Base-by-base conservation (phyloP, 2,797 vertebrate species). In the Pempheris klunzingeri region DNA sequence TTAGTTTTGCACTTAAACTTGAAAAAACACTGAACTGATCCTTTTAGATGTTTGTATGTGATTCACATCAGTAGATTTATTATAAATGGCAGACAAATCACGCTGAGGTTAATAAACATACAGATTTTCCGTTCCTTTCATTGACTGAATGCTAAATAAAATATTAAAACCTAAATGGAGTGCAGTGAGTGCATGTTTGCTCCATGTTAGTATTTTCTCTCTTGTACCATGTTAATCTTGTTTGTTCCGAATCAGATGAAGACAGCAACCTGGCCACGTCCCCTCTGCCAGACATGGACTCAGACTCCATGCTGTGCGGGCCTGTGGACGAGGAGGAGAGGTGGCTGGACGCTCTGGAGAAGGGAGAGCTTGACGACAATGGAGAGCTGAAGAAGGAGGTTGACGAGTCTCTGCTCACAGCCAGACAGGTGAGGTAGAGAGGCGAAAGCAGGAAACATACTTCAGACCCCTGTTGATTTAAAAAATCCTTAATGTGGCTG, bases 381-480 rank as follows among this genome's bases (percentile, higher is more conserved):
- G 98, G 98, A 6, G 98, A 99, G 86, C 93, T 99, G 59, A 99
- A 98, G 91, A 98, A 98, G 82, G 97, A 99, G 81, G 94, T 97
- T 1, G 97, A 99, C 0, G 98, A 99, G 91, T 96, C 96, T 10
- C 87, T 99, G 74, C 96, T 99, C 47, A 99, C 98, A 0, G 96
- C 97, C 30, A 92, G 98, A 80, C 98, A 98, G 96, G 98, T 98
- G 79, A 88, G 49, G 15, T 57, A 4, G 8, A 46, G 46, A 43
- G 1, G 14, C 13, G 0, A 4, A 32, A 22, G 15, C 20, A 13
- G 26, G 7, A 43, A 39, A 43, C 0, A 8, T 0, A 8, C 1
- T 41, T 69, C 11, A 4, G 39, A 49, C 1, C 0, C 2, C 5
- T 22, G 3, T 11, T 41, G 11, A 39, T 44, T 0, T n/a, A n/a